Percentiles rank a stretch among this genome's conserved stretches.
Evolutionary conservation across 1,140 invertebrate species (phyloP).

Genomic region (Zaprionus africanus): DNA sequence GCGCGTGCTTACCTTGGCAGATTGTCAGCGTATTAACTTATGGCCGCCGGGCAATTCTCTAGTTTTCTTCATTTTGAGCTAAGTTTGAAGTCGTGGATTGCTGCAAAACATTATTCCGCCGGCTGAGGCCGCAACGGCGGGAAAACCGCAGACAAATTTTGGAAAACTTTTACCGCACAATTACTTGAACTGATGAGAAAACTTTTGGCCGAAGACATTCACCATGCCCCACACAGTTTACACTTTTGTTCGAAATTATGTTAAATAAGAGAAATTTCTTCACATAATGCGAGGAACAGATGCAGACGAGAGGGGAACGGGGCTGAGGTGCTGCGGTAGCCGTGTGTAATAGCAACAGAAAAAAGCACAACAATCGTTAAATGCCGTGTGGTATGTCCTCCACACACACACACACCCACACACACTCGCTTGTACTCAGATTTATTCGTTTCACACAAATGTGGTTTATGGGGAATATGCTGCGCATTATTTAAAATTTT

Average conservation of each 20-base stretch:
- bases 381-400: neutral
- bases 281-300: neutral
- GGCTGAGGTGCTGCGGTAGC: neutral
- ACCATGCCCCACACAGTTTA: slow-evolving; percentile 9
- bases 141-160: slow-evolving; percentile 62
- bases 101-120: slow-evolving; percentile 22
- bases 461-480: slow-evolving; percentile 6
- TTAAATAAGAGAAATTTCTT: slow-evolving; percentile 18
- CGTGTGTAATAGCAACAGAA: neutral
- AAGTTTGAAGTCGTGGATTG: slow-evolving; percentile 16
- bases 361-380: slow-evolving; percentile 10
- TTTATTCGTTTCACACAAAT: slow-evolving; percentile 9
- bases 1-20: slow-evolving; percentile 49
- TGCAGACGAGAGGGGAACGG: neutral
- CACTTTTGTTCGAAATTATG: slow-evolving; percentile 20
- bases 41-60: slow-evolving; percentile 43
- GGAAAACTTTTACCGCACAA: slow-evolving; percentile 65
- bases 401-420: neutral
- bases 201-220: slow-evolving; percentile 44
- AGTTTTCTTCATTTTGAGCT: slow-evolving; percentile 22
- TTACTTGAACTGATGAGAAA: slow-evolving; percentile 73
- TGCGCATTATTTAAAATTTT: slow-evolving; percentile 3
- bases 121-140: neutral
- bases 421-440: neutral
- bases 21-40: slow-evolving; percentile 59